A percentile compares a stretch with the other conserved stretches of the same genome.
Conservation (phyloP, 1,140 invertebrate species). For the Carcinoscorpius rotundicauda region DNA sequence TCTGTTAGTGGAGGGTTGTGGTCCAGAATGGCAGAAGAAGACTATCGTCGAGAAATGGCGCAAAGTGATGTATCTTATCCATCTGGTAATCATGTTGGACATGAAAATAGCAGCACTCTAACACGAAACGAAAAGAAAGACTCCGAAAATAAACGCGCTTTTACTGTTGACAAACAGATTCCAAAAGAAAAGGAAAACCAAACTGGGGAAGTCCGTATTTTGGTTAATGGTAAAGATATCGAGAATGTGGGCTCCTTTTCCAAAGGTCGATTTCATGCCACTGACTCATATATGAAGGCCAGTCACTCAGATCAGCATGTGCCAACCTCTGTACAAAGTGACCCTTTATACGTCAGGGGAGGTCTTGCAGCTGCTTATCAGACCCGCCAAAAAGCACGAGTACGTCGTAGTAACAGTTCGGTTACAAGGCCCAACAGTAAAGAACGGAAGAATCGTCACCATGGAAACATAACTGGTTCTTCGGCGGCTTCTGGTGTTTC, state of each 20-base stretch:
- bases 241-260: conserved; percentile 6
- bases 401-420: conserved; percentile 15
- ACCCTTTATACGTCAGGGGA: conserved; percentile 14
- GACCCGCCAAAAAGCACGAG: conserved; percentile 17
- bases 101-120: not conserved
- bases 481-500: conserved; percentile 12
- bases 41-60: conserved; percentile 20
- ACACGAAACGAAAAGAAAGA: conserved; percentile 9
- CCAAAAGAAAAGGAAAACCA: conserved; percentile 13
- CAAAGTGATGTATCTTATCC: conserved; percentile 19
- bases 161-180: conserved; percentile 15
- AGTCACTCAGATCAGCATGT: not conserved
- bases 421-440: not conserved
- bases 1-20: conserved; percentile 10
- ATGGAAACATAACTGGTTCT: not conserved
- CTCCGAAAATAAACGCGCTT: conserved; percentile 12
- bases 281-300: conserved; percentile 3
- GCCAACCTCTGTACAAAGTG: conserved; percentile 16
- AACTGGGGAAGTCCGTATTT: conserved; percentile 14
- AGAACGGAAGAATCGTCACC: not conserved
- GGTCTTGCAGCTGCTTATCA: conserved; percentile 19
- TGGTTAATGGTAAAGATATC: conserved; percentile 20
- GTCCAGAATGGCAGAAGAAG: conserved; percentile 19
- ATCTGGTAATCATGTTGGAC: conserved; percentile 15
- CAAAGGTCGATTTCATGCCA: conserved; percentile 6